phyloP scores from a whole-genome alignment of 2,888 invertebrate genomes.

The Ametastegia equiseti region DNA sequence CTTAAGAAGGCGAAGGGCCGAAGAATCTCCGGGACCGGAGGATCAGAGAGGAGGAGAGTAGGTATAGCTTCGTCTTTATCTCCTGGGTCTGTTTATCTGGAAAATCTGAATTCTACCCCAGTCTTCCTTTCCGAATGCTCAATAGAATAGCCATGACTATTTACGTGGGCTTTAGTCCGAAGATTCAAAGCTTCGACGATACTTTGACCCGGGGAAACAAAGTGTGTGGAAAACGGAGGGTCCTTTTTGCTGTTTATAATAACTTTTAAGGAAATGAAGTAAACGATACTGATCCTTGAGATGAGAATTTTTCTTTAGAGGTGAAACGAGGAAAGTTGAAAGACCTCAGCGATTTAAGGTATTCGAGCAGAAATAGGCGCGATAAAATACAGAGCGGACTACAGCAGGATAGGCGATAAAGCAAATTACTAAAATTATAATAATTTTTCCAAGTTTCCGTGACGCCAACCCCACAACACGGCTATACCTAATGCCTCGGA shows the following conservation, averaged over 20 bases:
- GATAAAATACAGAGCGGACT: conserved; percentile 14
- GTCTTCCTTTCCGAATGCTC: not conserved
- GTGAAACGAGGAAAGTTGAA: not conserved
- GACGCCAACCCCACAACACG: not conserved
- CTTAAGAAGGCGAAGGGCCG: conserved; percentile 60
- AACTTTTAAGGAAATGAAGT: not conserved
- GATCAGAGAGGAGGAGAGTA: not conserved
- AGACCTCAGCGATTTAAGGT: not conserved
- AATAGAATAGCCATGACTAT: not conserved
- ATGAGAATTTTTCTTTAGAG: not conserved
- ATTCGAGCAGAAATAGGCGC: conserved; percentile 11
- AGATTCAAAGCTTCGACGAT: not conserved
- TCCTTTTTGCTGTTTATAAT: not conserved
- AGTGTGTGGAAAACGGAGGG: not conserved
- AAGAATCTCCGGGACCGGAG: not conserved
- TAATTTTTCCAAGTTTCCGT: conserved; percentile 31
- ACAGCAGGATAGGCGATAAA: conserved; percentile 36
- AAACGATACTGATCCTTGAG: not conserved
- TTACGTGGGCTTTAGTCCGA: not conserved
- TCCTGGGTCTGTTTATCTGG: conserved; percentile 53
- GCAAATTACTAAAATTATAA: conserved; percentile 27
- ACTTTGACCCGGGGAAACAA: not conserved
- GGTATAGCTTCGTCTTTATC: conserved; percentile 53
- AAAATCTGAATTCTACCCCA: conserved; percentile 31
- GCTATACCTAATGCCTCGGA: conserved; percentile 25